Evolutionary conservation across 2,888 invertebrate genomes (phyloP), one percentile per base, ranked within the genome.

Genomic region (Eristalis arbustorum): DNA sequence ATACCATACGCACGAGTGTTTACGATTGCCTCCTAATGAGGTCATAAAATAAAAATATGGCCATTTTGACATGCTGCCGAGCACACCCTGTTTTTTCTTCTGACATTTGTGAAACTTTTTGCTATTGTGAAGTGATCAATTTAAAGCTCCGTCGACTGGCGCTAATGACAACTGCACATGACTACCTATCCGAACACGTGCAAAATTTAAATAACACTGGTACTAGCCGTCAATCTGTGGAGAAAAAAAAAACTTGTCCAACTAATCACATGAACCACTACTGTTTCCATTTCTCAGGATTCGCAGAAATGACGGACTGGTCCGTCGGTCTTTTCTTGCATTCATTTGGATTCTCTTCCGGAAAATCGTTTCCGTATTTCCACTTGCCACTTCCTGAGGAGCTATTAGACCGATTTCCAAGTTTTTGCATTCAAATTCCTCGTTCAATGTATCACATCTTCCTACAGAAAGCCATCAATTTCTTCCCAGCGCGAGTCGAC

Each of bases 391-490:
- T 49, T 49, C 49, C 49, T 49, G 49, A 18, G 49, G 18, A 49
- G 18, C 8, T 49, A 18, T 18, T 49, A 18, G 49, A 49, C 18
- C 49, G 49, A 49, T 49, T 49, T 49, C 10, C n/a, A 4, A 22
- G 18, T 18, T 49, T 18, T 49, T 49, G 31, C 18, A 18, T 49
- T 18, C 18, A 49, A 18, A 49, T 18, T 49, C 49, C 49, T 49
- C 49, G 49, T 49, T 49, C 37, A 56, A 40, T 40, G 56, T 57
- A 66, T 74, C 57, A 37, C 57, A 56, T 74, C 66, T 66, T 66
- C 74, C 59, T 59, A 42, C 66, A 22, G 28, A 22, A 22, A 66
- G 64, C 42, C 22, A 40, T 57, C 31, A 57, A 40, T 59, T 57
- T 49, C 56, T 64, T 57, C 18, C 23, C 40, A 40, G 5, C 67